Base-by-base conservation (phyloP, 2,888 invertebrate species). In the Athrips mouffetella region DNA sequence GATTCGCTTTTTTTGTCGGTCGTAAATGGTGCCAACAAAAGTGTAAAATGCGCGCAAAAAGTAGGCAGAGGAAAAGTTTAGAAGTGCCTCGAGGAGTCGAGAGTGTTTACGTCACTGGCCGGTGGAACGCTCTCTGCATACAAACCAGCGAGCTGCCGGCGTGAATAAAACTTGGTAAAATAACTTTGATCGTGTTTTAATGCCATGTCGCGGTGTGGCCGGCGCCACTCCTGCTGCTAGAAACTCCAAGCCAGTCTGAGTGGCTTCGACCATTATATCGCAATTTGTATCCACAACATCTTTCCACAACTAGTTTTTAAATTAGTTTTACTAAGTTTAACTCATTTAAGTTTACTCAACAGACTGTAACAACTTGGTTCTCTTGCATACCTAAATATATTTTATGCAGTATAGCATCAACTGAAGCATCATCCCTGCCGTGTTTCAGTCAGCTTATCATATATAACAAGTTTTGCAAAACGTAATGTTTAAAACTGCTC, bases 181-280 rank as follows among this genome's bases (percentile, higher is more conserved):
- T 76, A 73, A 75, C 69, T 76, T 73, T 74, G 71, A 80, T 73
- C 73, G 72, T 57, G 63, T 72, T 80, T 77, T 76, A 76, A 79
- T 76, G 66, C 62, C 27, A 29, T 23, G 29, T 11, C 39, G 15
- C 37, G 42, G 11, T n/a, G n/a, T n/a, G n/a, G n/a, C 27, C 25
- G 21, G 44, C 46, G 25, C 33, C 39, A 39, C 37, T 18, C n/a
- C 27, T 21, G 23, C 15, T n/a, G 48, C n/a, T n/a, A 37, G 20
- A 2, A 27, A 10, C 27, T 8, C 27, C 18, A 21, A 37, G 20
- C 21, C 21, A 3, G 45, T 47, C 35, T 45, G 31, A 50, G 47
- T 49, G 42, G 49, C 44, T 55, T 39, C 51, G 55, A 54, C 59
- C 63, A 73, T 76, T 69, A 76, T 71, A 73, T 67, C 65, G 61